Base-by-base conservation (phyloP, 92 coral and sea anemone genomes). In the Metridium senile region DNA sequence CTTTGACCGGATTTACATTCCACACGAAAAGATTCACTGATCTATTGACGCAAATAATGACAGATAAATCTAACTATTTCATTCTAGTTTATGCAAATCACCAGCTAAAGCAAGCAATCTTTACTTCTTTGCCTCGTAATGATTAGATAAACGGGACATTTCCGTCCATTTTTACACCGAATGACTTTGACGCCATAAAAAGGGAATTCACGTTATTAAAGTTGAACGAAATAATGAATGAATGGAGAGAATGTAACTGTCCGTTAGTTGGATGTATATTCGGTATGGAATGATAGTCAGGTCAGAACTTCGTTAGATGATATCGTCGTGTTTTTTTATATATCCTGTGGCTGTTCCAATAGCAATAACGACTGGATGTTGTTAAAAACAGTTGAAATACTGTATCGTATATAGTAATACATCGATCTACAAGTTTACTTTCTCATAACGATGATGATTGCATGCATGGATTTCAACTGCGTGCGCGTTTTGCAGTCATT, bases 101-200 rank as follows among this genome's bases (percentile, higher is more conserved):
- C n/a, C n/a, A n/a, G n/a, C n/a, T n/a, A 39, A 13, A 39, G 13
- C 13, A 39, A 39, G 49, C 13, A 39, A 39, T 39, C 13, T 39
- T 39, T 39, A 54, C 59, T 54, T 2, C 25, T 19, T 13, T 21
- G 4, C 21, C 59, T 16, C 20, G 59, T 4, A 3, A 2, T 20
- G 59, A 54, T 54, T 21, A 54, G 59, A 54, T 54, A 54, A 54
- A 54, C 25, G 59, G 25, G 59, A 16, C 59, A 54, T 54, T 54
- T 20, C 59, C 59, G 59, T 54, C 17, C 16, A 54, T 16, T 54
- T 54, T 2, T 54, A 54, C 49, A 39, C 49, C 13, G 13, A 39
- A 39, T 4, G 6, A 39, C 49, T 4, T 39, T 39, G 6, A n/a
- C n/a, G n/a, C n/a, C n/a, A n/a, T n/a, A n/a, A n/a, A n/a, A n/a